Base-by-base conservation (phyloP, 2,797 vertebrate genomes). In the Spheniscus humboldti region DNA sequence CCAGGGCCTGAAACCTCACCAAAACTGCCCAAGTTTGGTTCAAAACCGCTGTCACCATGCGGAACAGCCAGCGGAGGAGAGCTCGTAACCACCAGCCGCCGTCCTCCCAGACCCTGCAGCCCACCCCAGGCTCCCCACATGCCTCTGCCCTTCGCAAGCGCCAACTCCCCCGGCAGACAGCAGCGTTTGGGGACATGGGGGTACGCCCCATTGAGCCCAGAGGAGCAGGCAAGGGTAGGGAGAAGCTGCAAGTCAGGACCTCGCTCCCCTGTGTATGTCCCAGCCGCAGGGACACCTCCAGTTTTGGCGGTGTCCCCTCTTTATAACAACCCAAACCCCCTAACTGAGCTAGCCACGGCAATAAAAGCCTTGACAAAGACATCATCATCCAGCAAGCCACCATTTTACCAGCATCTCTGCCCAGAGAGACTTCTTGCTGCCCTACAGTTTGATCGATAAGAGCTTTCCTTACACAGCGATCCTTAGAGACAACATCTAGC, bases 401-500 rank as follows among this genome's bases (percentile, higher is more conserved):
- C 69, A 17, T 79, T 96, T 87, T 55, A 66, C 59, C 81, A 50
- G 77, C 88, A 20, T 62, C 84, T 91, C 84, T 0, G 1, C 75
- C 66, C 66, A 35, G 45, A 86, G 83, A 88, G 62, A 28, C 66
- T 86, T 31, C 80, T 72, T 0, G 3, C 92, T 85, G 95, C 94
- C 94, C 94, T 95, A 37, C 23, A 9, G 66, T 84, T 81, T n/a
- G 88, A 96, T 96, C 96, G 64, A 97, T 96, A 52, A 19, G 83
- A 83, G 90, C 96, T 91, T 88, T 78, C 93, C 92, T 92, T 75
- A 27, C 86, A 31, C 77, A 90, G 94, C 41, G 6, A 50, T 86
- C 95, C 96, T 90, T 12, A 39, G 95, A 90, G 94, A 94, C 94
- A 33, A 10, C 90, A 95, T 83, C 92, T 94, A 95, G 94, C 93